Percentiles rank a stretch among this genome's conserved stretches.
phyloP scores from a whole-genome alignment of 2,113 vertebrate species.

The Corydoras sp. region DNA sequence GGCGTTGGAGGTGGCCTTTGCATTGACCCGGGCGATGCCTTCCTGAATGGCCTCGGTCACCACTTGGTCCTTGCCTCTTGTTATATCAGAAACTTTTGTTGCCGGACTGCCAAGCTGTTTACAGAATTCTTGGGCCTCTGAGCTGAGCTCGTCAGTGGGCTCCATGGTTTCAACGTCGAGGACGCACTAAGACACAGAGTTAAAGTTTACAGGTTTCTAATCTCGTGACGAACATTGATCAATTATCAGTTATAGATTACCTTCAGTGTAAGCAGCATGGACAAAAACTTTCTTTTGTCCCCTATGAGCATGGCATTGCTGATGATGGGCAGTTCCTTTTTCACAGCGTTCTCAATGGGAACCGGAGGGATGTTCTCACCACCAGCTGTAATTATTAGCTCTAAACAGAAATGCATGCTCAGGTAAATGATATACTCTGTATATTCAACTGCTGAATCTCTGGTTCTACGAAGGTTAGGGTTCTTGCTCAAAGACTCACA shows the following conservation, averaged over 20 bases:
- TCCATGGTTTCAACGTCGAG: conserved; percentile 72
- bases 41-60: conserved; percentile 72
- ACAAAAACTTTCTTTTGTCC: conserved; percentile 80
- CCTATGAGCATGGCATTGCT: conserved; percentile 80
- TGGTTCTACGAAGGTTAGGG: background rate
- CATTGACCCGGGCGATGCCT: conserved; percentile 74
- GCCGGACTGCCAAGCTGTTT: conserved; percentile 70
- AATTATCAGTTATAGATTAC: conserved; percentile 50
- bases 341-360: conserved; percentile 78
- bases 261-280: conserved; percentile 82
- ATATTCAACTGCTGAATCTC: background rate
- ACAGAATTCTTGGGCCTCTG: conserved; percentile 74
- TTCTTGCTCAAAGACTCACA: too few relatives aligned
- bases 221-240: too few relatives aligned
- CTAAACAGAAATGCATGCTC: conserved; percentile 49
- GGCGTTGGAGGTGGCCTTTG: conserved; percentile 65
- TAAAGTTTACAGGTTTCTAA: background rate
- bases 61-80: conserved; percentile 54
- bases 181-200: conserved; percentile 58
- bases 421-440: conserved; percentile 26
- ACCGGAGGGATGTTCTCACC: conserved; percentile 80
- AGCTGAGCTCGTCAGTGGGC: conserved; percentile 70
- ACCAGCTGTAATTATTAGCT: conserved; percentile 80
- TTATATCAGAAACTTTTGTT: conserved; percentile 71
- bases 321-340: conserved; percentile 74